phyloP scores from a whole-genome alignment of 2,888 invertebrate species.

The Ernsta delagoae region DNA sequence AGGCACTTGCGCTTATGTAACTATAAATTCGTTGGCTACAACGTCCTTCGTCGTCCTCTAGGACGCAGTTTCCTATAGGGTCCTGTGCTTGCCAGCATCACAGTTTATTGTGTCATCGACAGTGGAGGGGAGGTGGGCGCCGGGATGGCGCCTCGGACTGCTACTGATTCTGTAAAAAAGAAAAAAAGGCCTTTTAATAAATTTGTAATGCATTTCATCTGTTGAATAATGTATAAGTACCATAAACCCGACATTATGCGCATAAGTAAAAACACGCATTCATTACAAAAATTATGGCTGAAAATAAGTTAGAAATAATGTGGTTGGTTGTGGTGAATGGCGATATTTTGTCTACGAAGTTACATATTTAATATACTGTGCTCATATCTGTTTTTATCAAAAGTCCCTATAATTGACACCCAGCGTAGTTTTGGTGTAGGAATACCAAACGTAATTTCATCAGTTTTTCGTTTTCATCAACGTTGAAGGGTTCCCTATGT shows the following conservation, averaged over 20 bases:
- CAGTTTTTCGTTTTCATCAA: too few relatives aligned
- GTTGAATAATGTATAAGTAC: constrained; percentile 1
- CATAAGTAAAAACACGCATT: constrained; percentile 7
- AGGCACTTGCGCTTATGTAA: constrained; percentile 76
- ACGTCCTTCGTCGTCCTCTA: constrained; percentile 83
- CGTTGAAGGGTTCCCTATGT: too few relatives aligned
- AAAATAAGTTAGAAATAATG: not conserved
- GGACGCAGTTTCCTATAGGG: constrained; percentile 82
- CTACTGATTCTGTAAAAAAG: constrained; percentile 67
- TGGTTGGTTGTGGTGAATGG: too few relatives aligned
- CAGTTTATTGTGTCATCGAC: constrained; percentile 81
- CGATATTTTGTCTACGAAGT: too few relatives aligned
- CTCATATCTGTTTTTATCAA: too few relatives aligned
- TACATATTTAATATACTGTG: too few relatives aligned
- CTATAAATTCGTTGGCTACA: constrained; percentile 59
- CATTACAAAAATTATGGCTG: not conserved
- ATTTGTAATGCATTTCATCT: not conserved
- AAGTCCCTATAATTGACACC: too few relatives aligned
- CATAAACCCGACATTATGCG: not conserved
- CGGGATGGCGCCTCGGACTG: constrained; percentile 61
- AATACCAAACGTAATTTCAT: too few relatives aligned
- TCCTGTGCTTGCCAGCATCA: constrained; percentile 80
- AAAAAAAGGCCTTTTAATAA: constrained; percentile 23
- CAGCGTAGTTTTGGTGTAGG: too few relatives aligned
- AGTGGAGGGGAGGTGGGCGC: constrained; percentile 67